Evolutionary conservation across 1,140 invertebrate genomes (phyloP).

Genomic region (Ostrea denselamellosa): DNA sequence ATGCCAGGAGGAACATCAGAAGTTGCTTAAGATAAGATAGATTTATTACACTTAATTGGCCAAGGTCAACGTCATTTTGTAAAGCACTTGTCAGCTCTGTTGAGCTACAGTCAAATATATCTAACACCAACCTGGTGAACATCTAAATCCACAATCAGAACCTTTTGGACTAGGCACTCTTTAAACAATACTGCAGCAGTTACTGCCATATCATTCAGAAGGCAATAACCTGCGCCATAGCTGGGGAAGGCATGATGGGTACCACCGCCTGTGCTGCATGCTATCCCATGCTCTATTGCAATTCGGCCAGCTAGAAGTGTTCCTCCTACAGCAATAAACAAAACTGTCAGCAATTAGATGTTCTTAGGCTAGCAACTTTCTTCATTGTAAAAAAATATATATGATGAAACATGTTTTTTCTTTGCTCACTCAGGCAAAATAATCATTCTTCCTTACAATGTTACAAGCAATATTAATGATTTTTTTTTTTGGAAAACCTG

Average conservation of each 20-base stretch:
- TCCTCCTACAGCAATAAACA: constrained; percentile 64
- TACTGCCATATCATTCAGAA: constrained; percentile 76
- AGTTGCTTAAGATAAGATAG: too few species aligned
- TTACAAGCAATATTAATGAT: too few species aligned
- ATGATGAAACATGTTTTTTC: background rate
- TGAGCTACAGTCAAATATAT: background rate
- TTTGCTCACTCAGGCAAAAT: background rate
- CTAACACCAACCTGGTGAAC: constrained; percentile 73
- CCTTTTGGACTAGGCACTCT: constrained; percentile 59
- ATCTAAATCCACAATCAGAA: constrained; percentile 77
- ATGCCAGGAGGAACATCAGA: too few species aligned
- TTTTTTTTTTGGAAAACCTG: too few species aligned
- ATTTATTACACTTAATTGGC: too few species aligned
- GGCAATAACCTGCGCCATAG: constrained; percentile 75
- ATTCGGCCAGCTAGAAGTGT: constrained; percentile 70
- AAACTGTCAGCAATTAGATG: background rate
- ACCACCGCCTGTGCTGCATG: constrained; percentile 76
- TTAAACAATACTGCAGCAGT: constrained; percentile 67
- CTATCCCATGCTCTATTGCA: constrained; percentile 70
- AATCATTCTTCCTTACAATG: background rate
- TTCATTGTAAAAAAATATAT: too few species aligned
- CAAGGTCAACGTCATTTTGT: too few species aligned
- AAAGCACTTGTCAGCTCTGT: too few species aligned
- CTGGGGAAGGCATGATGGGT: constrained; percentile 77
- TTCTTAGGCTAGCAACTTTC: too few species aligned